These are phyloP conservation scores for Drosophila antonietae DNA, from an alignment of 2,888 invertebrate species.

Conservation along the genomic window DNA sequence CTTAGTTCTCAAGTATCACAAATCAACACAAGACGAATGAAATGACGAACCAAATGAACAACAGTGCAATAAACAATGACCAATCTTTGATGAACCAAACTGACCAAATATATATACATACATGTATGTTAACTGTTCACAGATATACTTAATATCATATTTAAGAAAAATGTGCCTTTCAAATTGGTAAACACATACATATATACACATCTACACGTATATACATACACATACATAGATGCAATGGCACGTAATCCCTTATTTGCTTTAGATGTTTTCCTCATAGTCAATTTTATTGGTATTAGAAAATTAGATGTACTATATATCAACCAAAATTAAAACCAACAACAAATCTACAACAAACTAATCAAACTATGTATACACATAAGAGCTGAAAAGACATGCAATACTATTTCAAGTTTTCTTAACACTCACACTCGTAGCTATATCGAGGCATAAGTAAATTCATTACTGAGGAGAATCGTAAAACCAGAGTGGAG, in stretches of 20 bases:
- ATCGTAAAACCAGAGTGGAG: slow-evolving; percentile 17
- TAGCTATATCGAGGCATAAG: slow-evolving; percentile 36
- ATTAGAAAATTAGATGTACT: slow-evolving; percentile 39
- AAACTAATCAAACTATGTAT: slow-evolving; percentile 50
- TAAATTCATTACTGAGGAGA: slow-evolving; percentile 26
- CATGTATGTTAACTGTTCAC: slow-evolving; percentile 30
- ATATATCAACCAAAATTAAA: slow-evolving; percentile 17
- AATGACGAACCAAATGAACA: slow-evolving; percentile 35
- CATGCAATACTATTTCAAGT: slow-evolving; percentile 64
- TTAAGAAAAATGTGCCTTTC: slow-evolving; percentile 53
- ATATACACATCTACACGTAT: slow-evolving; percentile 6
- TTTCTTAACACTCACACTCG: slow-evolving; percentile 58
- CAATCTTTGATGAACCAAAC: slow-evolving; percentile 50
- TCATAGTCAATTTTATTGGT: slow-evolving; percentile 52
- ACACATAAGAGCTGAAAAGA: slow-evolving; percentile 57
- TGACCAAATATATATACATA: slow-evolving; percentile 53
- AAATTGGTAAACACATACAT: slow-evolving; percentile 45
- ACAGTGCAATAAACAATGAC: slow-evolving; percentile 50
- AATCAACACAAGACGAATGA: slow-evolving; percentile 21
- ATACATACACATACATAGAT: slow-evolving; percentile 13
- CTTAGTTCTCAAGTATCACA: slow-evolving; percentile 30
- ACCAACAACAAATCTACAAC: slow-evolving; percentile 2
- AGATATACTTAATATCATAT: slow-evolving; percentile 47
- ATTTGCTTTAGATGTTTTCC: slow-evolving; percentile 37
- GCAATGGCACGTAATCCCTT: slow-evolving; percentile 25